Conservation (phyloP, 2,888 invertebrate genomes). For the Sympetrum striolatum region DNA sequence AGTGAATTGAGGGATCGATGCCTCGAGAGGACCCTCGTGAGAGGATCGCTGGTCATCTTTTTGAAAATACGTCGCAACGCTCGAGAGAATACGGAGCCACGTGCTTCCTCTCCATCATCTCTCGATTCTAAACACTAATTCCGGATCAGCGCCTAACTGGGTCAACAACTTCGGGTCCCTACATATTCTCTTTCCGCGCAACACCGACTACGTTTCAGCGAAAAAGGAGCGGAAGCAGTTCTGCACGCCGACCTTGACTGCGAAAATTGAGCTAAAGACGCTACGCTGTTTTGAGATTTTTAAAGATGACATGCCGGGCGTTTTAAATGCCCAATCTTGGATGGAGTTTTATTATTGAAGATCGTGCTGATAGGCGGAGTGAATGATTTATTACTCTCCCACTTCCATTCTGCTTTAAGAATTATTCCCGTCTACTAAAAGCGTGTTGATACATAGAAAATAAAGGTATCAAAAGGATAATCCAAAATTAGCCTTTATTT, state of each 20-base stretch:
- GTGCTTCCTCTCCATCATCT: not conserved
- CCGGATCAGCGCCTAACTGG: not conserved
- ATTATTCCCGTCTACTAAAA: too few relatives aligned
- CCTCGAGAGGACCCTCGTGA: not conserved
- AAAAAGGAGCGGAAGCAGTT: not conserved
- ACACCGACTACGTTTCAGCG: not conserved
- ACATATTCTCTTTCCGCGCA: not conserved
- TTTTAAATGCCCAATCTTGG: too few relatives aligned
- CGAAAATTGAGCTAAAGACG: not conserved
- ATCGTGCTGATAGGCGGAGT: too few relatives aligned
- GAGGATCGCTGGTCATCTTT: not conserved
- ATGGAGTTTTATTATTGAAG: too few relatives aligned
- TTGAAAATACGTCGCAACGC: not conserved
- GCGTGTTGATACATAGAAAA: too few relatives aligned
- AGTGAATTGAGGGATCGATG: not conserved
- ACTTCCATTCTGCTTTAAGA: too few relatives aligned
- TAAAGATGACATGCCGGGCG: too few relatives aligned
- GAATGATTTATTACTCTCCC: too few relatives aligned
- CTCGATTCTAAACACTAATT: not conserved
- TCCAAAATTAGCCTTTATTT: too few relatives aligned
- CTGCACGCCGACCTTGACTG: not conserved
- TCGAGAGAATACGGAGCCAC: not conserved
- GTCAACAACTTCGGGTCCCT: slow-evolving; percentile 4
- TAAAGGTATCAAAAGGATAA: too few relatives aligned
- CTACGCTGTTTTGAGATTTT: too few relatives aligned